Evolutionary conservation across 2,797 vertebrate species (phyloP).

Genomic region (Hirundo rustica): DNA sequence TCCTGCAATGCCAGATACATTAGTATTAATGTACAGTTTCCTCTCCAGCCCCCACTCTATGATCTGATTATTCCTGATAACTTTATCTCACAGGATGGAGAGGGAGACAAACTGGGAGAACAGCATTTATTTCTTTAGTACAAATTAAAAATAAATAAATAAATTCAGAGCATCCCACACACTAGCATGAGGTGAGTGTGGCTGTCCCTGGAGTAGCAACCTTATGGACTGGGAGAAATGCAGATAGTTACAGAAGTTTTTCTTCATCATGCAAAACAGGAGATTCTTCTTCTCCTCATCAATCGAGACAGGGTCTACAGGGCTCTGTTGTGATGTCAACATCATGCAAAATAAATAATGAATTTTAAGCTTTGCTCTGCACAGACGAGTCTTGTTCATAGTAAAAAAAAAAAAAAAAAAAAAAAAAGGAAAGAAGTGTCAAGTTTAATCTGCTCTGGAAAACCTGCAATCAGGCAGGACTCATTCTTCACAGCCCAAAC

Average conservation of each 20-base stretch:
- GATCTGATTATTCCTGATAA: slow-evolving; percentile 48
- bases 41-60: neutral
- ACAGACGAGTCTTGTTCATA: neutral
- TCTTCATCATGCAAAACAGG: neutral
- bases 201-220: neutral
- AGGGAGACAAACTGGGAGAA: neutral
- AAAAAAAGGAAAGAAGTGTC: neutral
- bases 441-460: neutral
- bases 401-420: neutral
- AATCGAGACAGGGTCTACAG: neutral
- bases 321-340: neutral
- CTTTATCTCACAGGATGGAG: slow-evolving; percentile 8
- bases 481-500: neutral
- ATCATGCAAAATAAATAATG: neutral
- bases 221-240: neutral
- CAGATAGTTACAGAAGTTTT: neutral
- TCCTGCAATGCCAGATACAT: neutral
- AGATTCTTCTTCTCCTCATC: neutral
- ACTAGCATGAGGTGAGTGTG: neutral
- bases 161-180: neutral
- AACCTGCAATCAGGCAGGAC: neutral
- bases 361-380: neutral
- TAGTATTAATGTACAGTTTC: slow-evolving; percentile 33
- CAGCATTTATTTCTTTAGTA: neutral
- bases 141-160: slow-evolving; percentile 23